Evolutionary conservation across 2,888 invertebrate species (phyloP).

Genomic region (Dexiosoma caninum): DNA sequence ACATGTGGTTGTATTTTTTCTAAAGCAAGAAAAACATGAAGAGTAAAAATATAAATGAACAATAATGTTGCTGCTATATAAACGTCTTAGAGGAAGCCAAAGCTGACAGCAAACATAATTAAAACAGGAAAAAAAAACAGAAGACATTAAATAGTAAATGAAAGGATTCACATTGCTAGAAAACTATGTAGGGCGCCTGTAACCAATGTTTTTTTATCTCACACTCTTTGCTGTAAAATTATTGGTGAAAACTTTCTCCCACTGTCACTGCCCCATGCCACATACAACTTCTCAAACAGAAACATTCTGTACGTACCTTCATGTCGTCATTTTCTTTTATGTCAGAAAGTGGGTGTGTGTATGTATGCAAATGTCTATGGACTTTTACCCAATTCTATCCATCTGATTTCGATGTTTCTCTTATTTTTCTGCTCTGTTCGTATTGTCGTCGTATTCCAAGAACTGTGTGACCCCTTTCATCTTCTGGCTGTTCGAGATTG

Average conservation of each 20-base stretch:
- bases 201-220: slow-evolving; percentile 14
- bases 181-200: neutral
- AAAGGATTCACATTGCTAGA: slow-evolving; percentile 28
- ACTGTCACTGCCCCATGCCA: neutral
- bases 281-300: neutral
- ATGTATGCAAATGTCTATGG: neutral
- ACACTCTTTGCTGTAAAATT: neutral
- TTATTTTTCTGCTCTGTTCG: neutral
- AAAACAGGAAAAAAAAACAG: neutral
- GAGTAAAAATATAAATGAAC: neutral
- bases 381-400: neutral
- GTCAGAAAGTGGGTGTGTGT: neutral
- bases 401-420: neutral
- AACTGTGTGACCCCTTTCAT: slow-evolving; percentile 54
- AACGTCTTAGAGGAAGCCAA: neutral
- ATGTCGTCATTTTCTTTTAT: slow-evolving; percentile 17
- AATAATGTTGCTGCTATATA: neutral
- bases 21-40: slow-evolving; percentile 12
- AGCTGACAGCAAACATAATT: slow-evolving; percentile 9
- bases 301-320: neutral
- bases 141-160: slow-evolving; percentile 17
- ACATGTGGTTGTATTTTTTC: too few relatives aligned
- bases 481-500: slow-evolving; percentile 20
- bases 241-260: neutral
- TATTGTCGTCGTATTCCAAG: neutral